Conservation (phyloP, 1,140 invertebrate species). For the Battus philenor region DNA sequence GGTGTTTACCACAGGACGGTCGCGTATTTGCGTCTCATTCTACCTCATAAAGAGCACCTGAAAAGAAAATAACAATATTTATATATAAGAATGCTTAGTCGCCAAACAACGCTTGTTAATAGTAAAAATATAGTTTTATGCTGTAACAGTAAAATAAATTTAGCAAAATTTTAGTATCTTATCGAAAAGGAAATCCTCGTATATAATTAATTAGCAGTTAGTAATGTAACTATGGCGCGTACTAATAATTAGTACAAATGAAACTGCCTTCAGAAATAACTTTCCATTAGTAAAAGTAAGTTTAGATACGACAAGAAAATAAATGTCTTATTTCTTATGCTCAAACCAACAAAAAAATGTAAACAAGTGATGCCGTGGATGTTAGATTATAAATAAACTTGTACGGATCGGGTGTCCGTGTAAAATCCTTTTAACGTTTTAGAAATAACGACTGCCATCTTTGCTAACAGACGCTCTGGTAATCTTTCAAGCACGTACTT, state of each 20-base stretch:
- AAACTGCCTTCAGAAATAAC: background rate
- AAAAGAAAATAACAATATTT: conserved; percentile 22
- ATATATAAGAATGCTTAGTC: conserved; percentile 1
- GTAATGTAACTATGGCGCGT: too few species aligned
- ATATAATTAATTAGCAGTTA: too few species aligned
- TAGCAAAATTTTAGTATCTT: too few species aligned
- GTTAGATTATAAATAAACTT: conserved; percentile 2
- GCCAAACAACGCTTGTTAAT: too few species aligned
- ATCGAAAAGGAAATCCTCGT: too few species aligned
- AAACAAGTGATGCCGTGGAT: conserved; percentile 5
- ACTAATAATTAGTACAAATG: background rate
- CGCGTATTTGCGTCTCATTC: conserved; percentile 23
- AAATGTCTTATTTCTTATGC: conserved; percentile 21
- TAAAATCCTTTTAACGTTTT: conserved; percentile 7
- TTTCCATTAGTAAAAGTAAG: conserved; percentile 35
- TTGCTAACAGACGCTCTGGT: conserved; percentile 5
- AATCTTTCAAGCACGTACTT: conserved; percentile 20
- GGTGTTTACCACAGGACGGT: conserved; percentile 4
- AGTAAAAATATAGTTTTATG: too few species aligned
- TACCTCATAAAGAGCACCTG: conserved; percentile 9
- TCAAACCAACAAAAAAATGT: conserved; percentile 18
- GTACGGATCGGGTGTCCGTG: background rate
- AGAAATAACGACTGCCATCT: conserved; percentile 5
- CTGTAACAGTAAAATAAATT: too few species aligned
- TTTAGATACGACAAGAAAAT: conserved; percentile 33